phyloP scores from a whole-genome alignment of 2,797 vertebrate species.

The Ctenopoma kingsleyae region DNA sequence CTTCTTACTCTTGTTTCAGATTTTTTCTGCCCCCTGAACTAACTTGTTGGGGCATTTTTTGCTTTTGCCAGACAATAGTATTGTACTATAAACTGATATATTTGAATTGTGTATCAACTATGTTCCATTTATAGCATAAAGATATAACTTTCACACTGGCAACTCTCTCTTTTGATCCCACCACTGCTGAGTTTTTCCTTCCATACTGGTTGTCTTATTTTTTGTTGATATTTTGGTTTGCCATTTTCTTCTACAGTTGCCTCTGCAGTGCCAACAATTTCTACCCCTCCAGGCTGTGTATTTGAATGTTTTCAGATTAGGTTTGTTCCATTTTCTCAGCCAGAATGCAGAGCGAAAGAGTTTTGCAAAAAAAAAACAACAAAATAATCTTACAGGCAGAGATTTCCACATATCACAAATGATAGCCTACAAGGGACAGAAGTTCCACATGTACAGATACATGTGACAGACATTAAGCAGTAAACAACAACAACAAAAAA shows the following conservation, averaged over 20 bases:
- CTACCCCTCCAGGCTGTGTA: constrained; percentile 42
- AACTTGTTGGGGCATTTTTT: neutral
- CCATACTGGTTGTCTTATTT: constrained; percentile 30
- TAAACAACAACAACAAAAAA: constrained; percentile 19
- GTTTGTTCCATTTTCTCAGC: constrained; percentile 62
- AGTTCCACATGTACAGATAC: constrained; percentile 15
- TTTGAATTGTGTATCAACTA: constrained; percentile 12
- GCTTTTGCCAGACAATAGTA: constrained; percentile 1
- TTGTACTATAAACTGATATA: constrained; percentile 18
- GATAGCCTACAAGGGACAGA: constrained; percentile 29
- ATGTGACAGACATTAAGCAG: constrained; percentile 29
- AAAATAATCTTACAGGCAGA: constrained; percentile 45
- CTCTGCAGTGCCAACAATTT: constrained; percentile 53
- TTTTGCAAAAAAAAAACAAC: no score
- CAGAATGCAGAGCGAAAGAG: constrained; percentile 22
- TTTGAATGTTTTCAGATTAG: constrained; percentile 58
- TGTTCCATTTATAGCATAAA: constrained; percentile 29
- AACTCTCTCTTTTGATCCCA: constrained; percentile 34
- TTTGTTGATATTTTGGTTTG: constrained; percentile 36
- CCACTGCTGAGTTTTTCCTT: constrained; percentile 23
- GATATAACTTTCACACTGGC: constrained; percentile 20
- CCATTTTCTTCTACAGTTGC: constrained; percentile 43
- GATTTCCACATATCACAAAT: constrained; percentile 37
- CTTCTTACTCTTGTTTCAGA: neutral
- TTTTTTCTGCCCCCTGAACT: neutral